Evolutionary conservation across 2,888 invertebrate species (phyloP).

Genomic region (Ectemnius continuus): DNA sequence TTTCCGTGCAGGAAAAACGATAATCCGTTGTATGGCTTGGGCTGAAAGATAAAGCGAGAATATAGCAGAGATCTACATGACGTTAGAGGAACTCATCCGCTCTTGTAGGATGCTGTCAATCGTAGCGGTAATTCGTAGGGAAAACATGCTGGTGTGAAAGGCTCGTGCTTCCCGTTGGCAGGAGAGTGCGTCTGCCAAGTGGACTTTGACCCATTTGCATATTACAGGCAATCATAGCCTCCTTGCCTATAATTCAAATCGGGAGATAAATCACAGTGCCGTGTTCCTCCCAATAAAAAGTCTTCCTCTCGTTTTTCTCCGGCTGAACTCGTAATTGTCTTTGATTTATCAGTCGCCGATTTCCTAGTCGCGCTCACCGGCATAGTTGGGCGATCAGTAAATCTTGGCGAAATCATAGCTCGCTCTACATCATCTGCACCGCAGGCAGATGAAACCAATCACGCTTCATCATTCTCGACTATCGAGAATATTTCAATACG

Average conservation of each 20-base stretch:
- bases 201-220: conserved; percentile 38
- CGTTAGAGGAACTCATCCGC: conserved; percentile 4
- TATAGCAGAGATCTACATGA: too few species aligned
- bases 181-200: conserved; percentile 19
- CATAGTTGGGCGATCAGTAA: conserved; percentile 22
- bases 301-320: conserved; percentile 18
- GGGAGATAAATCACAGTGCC: not conserved
- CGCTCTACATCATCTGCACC: too few species aligned
- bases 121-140: conserved; percentile 38
- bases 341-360: conserved; percentile 36
- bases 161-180: not conserved
- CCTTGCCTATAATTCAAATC: conserved; percentile 6
- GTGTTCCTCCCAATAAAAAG: not conserved
- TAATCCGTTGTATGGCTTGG: too few species aligned
- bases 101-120: conserved; percentile 6
- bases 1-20: too few species aligned
- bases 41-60: too few species aligned
- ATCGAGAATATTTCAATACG: too few species aligned
- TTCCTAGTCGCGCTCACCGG: not conserved
- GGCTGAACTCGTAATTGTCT: conserved; percentile 22
- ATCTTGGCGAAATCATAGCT: conserved; percentile 22
- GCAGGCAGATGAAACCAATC: too few species aligned
- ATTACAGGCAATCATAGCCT: conserved; percentile 6
- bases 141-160: conserved; percentile 15
- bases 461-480: too few species aligned